Evolutionary conservation across 1,140 invertebrate genomes (phyloP).

Genomic region (Drosophila lacertosa): DNA sequence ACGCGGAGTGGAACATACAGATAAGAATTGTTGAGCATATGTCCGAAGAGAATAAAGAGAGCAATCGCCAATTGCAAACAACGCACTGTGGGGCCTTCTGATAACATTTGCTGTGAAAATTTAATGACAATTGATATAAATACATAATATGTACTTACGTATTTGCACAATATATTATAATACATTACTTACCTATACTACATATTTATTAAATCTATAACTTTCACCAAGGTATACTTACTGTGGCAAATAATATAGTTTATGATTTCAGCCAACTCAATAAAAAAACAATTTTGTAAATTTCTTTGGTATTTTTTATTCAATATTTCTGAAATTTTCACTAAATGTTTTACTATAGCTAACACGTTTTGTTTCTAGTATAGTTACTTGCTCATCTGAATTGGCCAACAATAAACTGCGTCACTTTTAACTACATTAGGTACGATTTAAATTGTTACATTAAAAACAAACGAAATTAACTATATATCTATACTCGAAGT

Average conservation of each 20-base stretch:
- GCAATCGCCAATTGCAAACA: background rate
- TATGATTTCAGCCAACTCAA: background rate
- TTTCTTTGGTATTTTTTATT: slow-evolving; percentile 81
- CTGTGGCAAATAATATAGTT: too few species aligned
- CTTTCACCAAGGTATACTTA: too few species aligned
- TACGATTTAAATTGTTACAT: slow-evolving; percentile 65
- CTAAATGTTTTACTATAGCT: slow-evolving; percentile 73
- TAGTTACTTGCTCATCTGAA: slow-evolving; percentile 33
- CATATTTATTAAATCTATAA: too few species aligned
- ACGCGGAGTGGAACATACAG: background rate
- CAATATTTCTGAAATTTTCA: slow-evolving; percentile 71
- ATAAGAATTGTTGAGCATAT: slow-evolving; percentile 16
- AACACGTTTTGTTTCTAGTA: slow-evolving; percentile 54
- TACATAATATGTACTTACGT: too few species aligned
- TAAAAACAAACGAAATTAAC: slow-evolving; percentile 69
- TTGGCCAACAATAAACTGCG: slow-evolving; percentile 62
- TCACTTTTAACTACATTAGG: slow-evolving; percentile 54
- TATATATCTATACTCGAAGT: slow-evolving; percentile 55
- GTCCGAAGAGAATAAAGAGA: slow-evolving; percentile 8
- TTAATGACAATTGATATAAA: too few species aligned
- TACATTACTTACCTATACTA: too few species aligned
- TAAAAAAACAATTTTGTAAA: background rate
- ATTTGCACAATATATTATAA: too few species aligned
- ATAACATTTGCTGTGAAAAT: background rate
- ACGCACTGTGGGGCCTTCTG: background rate